Evolutionary conservation across 2,888 invertebrate species (phyloP).

Genomic region (Perizoma affinitatum): DNA sequence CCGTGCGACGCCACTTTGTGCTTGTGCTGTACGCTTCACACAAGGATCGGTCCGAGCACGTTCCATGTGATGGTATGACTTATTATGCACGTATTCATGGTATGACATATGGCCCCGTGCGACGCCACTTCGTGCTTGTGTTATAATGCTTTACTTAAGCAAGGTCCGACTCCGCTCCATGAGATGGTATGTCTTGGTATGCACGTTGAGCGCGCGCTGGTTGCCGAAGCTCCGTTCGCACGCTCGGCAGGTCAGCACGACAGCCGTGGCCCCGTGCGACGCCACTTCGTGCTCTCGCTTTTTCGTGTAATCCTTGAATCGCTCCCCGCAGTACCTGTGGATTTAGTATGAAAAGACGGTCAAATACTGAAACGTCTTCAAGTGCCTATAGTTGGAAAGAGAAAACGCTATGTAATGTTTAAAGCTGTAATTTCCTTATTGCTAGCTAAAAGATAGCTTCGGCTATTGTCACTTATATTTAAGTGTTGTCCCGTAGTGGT

Average conservation of each 20-base stretch:
- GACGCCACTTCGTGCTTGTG: constrained; percentile 56
- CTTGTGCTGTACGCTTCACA: neutral
- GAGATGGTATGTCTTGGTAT: constrained; percentile 47
- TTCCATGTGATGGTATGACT: constrained; percentile 22
- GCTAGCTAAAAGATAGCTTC: too few species aligned
- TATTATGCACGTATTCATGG: constrained; percentile 68
- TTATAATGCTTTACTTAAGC: constrained; percentile 9
- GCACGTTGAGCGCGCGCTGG: constrained; percentile 73
- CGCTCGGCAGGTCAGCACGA: constrained; percentile 69
- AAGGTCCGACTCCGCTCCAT: constrained; percentile 19
- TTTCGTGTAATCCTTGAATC: constrained; percentile 68
- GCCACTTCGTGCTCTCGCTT: constrained; percentile 66
- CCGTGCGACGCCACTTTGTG: neutral
- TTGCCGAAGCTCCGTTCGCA: constrained; percentile 77
- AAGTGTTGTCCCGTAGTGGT: too few species aligned
- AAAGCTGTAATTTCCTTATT: too few species aligned
- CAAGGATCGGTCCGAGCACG: neutral
- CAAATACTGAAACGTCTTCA: too few species aligned
- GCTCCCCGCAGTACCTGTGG: constrained; percentile 55
- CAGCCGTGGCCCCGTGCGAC: constrained; percentile 64
- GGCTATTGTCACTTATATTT: too few species aligned
- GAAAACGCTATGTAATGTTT: too few species aligned
- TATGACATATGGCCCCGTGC: constrained; percentile 64
- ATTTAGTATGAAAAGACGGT: too few species aligned
- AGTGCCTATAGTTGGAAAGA: too few species aligned